phyloP scores from a whole-genome alignment of 2,888 invertebrate genomes.

The Lasioglossum calceatum region DNA sequence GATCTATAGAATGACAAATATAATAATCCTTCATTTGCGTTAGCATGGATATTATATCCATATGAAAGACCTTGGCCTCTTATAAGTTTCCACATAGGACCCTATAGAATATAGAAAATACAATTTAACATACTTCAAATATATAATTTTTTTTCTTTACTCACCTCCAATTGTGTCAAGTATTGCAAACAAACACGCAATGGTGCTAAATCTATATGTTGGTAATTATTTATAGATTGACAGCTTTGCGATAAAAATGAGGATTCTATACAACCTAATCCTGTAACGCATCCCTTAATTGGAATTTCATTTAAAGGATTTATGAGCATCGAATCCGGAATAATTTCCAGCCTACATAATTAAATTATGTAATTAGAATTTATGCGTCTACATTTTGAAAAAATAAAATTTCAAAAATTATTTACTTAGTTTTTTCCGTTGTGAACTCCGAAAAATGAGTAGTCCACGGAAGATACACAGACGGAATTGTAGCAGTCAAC shows the following conservation, averaged over 20 bases:
- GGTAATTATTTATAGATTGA: slow-evolving; percentile 88
- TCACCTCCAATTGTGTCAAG: slow-evolving; percentile 93
- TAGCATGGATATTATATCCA: slow-evolving; percentile 88
- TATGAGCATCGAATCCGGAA: slow-evolving; percentile 85
- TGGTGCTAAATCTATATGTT: slow-evolving; percentile 89
- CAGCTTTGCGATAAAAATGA: slow-evolving; percentile 89
- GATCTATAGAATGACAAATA: slow-evolving; percentile 91
- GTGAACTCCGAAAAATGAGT: slow-evolving; percentile 80
- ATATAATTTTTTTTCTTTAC: slow-evolving; percentile 22
- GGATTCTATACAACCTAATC: slow-evolving; percentile 93
- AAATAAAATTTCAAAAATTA: slow-evolving; percentile 7
- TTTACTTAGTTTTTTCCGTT: slow-evolving; percentile 79
- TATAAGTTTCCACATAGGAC: slow-evolving; percentile 95
- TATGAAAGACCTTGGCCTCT: slow-evolving; percentile 95
- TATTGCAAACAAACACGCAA: slow-evolving; percentile 93
- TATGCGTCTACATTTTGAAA: neutral
- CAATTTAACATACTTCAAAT: slow-evolving; percentile 5
- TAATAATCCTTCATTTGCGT: slow-evolving; percentile 89
- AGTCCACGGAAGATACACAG: slow-evolving; percentile 86
- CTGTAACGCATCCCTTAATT: slow-evolving; percentile 88
- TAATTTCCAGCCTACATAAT: slow-evolving; percentile 82
- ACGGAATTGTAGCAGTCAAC: slow-evolving; percentile 83
- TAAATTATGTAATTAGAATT: slow-evolving; percentile 18
- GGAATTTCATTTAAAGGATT: slow-evolving; percentile 80
- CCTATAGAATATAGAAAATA: slow-evolving; percentile 85